Base-by-base conservation (phyloP, 2,888 invertebrate species). In the Tachina lurida region DNA sequence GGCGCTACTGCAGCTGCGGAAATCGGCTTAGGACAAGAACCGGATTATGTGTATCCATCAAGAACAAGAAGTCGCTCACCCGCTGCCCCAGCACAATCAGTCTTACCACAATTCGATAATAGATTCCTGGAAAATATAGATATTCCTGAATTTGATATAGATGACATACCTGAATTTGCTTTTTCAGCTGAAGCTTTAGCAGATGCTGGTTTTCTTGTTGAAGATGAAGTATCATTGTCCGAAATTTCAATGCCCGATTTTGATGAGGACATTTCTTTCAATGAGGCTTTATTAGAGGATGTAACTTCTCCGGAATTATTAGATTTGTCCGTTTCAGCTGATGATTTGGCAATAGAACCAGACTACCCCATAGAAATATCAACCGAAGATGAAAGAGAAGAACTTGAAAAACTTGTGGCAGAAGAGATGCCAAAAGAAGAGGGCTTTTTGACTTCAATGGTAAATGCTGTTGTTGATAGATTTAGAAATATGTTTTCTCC, bases 401-500 rank as follows among this genome's bases (percentile, higher is more conserved):
- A 19, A 2, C 1, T 58, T 12, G n/a, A 67, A 47, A 12, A 52
- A 56, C 7, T 10, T 19, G 31, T 12, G 12, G 15, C 19, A 10
- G 43, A 73, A 5, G 60, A 73, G 31, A 49, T 22, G 2, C 10
- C 79, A 41, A 41, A 71, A 62, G 13, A 70, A 3, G 12, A 22
- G 2, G 83, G 85, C 3, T 67, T 86, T 60, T 71, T 86, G 22
- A 71, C 82, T 22, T 31, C 75, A 60, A 19, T 76, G 12, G 75
- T 76, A 22, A 78, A 70, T 70, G 65, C 65, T 12, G 52, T 85
- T 39, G 71, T 78, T 12, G 70, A 71, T 15, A 17, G 60, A 12
- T 62, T 85, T 39, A 68, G 39, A 78, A 85, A 85, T 41, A 81
- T 84, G 10, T 84, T 84, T 52, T 56, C 76, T 12, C 19, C 67